phyloP scores from a whole-genome alignment of 2,888 invertebrate species.

The Sphaerophoria taeniata region DNA sequence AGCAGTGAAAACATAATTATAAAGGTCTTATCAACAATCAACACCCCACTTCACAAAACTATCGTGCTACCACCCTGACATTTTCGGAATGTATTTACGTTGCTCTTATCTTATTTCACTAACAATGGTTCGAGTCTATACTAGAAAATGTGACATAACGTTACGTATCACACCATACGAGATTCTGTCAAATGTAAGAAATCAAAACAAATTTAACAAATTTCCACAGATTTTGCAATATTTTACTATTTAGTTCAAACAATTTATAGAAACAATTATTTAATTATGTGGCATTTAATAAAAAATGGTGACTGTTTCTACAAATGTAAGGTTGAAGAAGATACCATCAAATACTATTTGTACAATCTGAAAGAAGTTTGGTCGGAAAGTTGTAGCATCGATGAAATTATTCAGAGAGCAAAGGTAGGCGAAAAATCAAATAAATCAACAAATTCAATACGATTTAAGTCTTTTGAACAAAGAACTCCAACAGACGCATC shows the following conservation, averaged over 20 bases:
- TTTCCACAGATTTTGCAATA: background rate
- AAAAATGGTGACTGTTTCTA: slow-evolving; percentile 84
- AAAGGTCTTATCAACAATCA: no score
- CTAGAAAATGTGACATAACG: background rate
- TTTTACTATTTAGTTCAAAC: background rate
- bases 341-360: slow-evolving; percentile 69
- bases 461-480: background rate
- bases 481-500: slow-evolving; percentile 79
- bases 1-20: no score
- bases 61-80: no score
- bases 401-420: slow-evolving; percentile 68
- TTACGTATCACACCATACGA: background rate
- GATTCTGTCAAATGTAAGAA: background rate
- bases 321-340: slow-evolving; percentile 57
- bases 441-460: background rate
- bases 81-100: background rate
- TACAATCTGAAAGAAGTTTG: slow-evolving; percentile 75
- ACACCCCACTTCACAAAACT: no score
- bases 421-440: slow-evolving; percentile 61
- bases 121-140: background rate
- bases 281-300: slow-evolving; percentile 83
- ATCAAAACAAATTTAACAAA: background rate
- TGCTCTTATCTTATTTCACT: background rate
- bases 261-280: background rate
- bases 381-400: slow-evolving; percentile 64